phyloP scores from a whole-genome alignment of 2,113 vertebrate species.

The Misgurnus anguillicaudatus region DNA sequence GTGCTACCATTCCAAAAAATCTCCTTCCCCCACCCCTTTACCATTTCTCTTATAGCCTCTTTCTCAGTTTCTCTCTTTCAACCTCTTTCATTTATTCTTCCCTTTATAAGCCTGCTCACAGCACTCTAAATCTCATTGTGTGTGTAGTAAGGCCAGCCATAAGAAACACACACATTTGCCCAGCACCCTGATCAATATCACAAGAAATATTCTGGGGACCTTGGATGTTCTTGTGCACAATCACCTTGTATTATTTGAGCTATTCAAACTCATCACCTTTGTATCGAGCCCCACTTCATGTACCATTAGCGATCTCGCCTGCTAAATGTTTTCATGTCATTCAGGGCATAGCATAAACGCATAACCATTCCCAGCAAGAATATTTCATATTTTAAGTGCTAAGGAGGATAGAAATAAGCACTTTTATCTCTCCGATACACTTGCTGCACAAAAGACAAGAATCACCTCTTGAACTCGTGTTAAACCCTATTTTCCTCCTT shows the following conservation, averaged over 20 bases:
- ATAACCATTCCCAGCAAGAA: slow-evolving; percentile 22
- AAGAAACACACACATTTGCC: background rate
- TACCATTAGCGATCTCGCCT: slow-evolving; percentile 15
- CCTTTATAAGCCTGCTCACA: background rate
- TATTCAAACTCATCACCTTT: slow-evolving; percentile 45
- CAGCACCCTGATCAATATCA: slow-evolving; percentile 34
- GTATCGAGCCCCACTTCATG: slow-evolving; percentile 25
- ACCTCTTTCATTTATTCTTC: background rate
- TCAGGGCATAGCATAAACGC: slow-evolving; percentile 36
- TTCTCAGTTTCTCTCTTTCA: background rate
- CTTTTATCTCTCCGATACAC: slow-evolving; percentile 34
- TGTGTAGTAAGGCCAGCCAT: slow-evolving; percentile 14
- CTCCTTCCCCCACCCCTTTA: background rate
- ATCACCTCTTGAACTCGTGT: slow-evolving; percentile 31
- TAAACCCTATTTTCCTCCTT: slow-evolving; percentile 45
- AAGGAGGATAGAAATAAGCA: slow-evolving; percentile 12
- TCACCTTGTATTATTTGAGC: slow-evolving; percentile 32
- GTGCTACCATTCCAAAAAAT: background rate
- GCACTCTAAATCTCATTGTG: slow-evolving; percentile 9
- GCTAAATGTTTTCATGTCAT: slow-evolving; percentile 37
- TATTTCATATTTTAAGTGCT: slow-evolving; percentile 37
- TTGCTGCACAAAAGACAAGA: slow-evolving; percentile 1
- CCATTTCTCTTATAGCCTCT: background rate
- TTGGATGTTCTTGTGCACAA: background rate
- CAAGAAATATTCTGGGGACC: background rate